A percentile compares a stretch with the other conserved stretches of the same genome.
Conservation (phyloP, 1,140 invertebrate genomes). For the silkworm (Bombyx mori) region ASM3026992v2 NC_085119.1:8648501-8649000, state of each 20-base stretch:
- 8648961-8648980: constrained; percentile 56
- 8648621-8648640: too few relatives aligned
- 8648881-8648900: constrained; percentile 64
- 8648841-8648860: constrained; percentile 65
- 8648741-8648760: constrained; percentile 56
- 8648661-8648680: too few relatives aligned
- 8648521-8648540: constrained; percentile 94
- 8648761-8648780: constrained; percentile 60
- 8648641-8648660: too few relatives aligned
- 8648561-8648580: constrained; percentile 79
- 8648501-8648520: constrained; percentile 95
- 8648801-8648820: constrained; percentile 28
- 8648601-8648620: constrained; percentile 2
- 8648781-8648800: constrained; percentile 55
- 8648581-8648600: constrained; percentile 11
- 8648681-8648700: too few relatives aligned
- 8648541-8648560: constrained; percentile 90
- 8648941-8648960: constrained; percentile 71
- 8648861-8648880: constrained; percentile 65
- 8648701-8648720: too few relatives aligned
- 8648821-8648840: constrained; percentile 45
- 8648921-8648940: constrained; percentile 66
- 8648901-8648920: constrained; percentile 69
- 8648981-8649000: constrained; percentile 23
- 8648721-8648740: constrained; percentile 4